Base-by-base conservation (phyloP, 30 jellyfish, hydroid and myxozoan genomes). In the Pseudorhiza aurosa region DNA sequence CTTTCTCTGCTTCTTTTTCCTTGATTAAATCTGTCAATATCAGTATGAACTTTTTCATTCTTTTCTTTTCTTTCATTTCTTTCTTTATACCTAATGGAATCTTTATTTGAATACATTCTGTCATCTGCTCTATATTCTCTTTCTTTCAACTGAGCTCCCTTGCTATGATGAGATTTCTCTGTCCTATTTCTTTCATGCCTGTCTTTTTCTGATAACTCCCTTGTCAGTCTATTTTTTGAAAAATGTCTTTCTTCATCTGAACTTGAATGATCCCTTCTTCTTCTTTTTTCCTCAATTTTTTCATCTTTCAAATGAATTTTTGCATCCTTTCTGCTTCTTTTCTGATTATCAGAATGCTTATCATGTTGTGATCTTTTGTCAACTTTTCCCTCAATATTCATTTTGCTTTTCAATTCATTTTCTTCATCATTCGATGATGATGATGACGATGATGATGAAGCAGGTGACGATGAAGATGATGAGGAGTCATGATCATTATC, bases 231-330 rank as follows among this genome's bases (percentile, higher is more conserved):
- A 19, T 43, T 1, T 3, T 42, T 51, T 11, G 68, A 27, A 7
- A 19, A n/a, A 22, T 15, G 15, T 35, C 8, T 15, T 44, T 64
- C 77, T 5, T 56, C 59, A 9, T 36, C 25, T 2, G 76, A 74
- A 55, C 26, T 26, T 26, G 50, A 60, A 8, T 29, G 5, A 6
- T 57, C 87, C 51, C 33, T 33, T 65, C 59, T 74, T 44, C 65
- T 28, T 9, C 35, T 55, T 22, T 58, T 51, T 39, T 39, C 50
- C 50, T 39, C 50, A 5, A 12, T 39, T 39, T 39, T 7, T 39
- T 39, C 12, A 12, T 39, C 50, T 39, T 7, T 39, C 10, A 12
- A 39, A 39, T 39, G 50, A n/a, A n/a, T n/a, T n/a, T n/a, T n/a
- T n/a, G n/a, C n/a, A n/a, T n/a, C n/a, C n/a, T n/a, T n/a, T n/a